Base-by-base conservation (phyloP, 2,113 vertebrate genomes). In the Peucedramus taeniatus region DNA sequence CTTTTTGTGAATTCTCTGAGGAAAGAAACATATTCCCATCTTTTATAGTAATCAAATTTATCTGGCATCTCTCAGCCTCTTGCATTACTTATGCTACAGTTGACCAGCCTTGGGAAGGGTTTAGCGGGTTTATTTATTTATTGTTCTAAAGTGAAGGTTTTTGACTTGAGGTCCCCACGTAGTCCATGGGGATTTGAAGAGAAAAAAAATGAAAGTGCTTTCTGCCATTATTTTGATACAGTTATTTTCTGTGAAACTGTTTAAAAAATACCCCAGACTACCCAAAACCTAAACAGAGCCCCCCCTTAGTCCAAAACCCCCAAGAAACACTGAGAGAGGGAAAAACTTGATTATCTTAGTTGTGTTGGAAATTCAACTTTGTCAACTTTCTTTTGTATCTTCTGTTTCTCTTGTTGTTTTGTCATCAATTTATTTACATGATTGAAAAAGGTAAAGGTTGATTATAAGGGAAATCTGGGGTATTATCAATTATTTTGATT, bases 1-100 rank as follows among this genome's bases (percentile, higher is more conserved):
- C 98, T 98, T 98, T 98, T 98, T 98, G 97, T 97, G 98, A 98
- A 98, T 98, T 98, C 98, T 98, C 98, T 95, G 97, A 98, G 98
- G 98, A 98, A 98, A 96, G 98, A 98, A 98, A 97, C 98, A 98
- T 98, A 98, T 98, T 98, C 98, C 98, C 98, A 98, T 98, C 98
- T 98, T 98, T 98, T 98, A 98, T 99, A 99, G 98, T 98, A 99
- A 99, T 99, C 98, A 98, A 97, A 98, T 99, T 98, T 99, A 98
- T 98, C 97, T 98, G 98, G 98, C 98, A 98, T 98, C 97, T 98
- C 97, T 98, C 98, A 98, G 98, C 97, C 97, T 98, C 97, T 97
- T 97, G 97, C 98, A 98, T 98, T 98, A 98, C 97, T 98, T 98
- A 98, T 98, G 98, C 98, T 98, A 98, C 98, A 98, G 95, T 98